phyloP scores from a whole-genome alignment of 1,140 invertebrate species.

The Zelostemma sp. region DNA sequence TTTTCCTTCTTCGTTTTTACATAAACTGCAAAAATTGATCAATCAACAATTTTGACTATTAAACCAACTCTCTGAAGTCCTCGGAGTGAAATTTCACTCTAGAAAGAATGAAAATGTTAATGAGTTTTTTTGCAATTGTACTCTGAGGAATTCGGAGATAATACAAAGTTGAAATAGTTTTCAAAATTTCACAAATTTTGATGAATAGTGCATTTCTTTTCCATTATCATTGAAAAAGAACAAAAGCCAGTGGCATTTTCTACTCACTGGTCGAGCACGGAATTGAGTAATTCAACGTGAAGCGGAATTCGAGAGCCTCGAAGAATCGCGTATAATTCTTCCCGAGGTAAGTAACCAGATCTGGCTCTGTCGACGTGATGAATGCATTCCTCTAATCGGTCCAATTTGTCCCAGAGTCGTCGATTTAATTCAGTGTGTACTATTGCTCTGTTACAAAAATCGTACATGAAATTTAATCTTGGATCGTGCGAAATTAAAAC shows the following conservation, averaged over 20 bases:
- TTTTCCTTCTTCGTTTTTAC: slow-evolving; percentile 74
- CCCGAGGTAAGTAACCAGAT: slow-evolving; percentile 71
- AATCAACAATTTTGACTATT: too few relatives aligned
- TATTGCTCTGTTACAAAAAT: slow-evolving; percentile 63
- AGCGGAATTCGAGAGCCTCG: slow-evolving; percentile 77
- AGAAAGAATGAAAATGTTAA: too few relatives aligned
- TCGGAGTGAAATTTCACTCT: too few relatives aligned
- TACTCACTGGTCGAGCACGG: slow-evolving; percentile 79
- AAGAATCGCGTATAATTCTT: slow-evolving; percentile 74
- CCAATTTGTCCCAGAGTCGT: slow-evolving; percentile 77
- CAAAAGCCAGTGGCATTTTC: too few relatives aligned
- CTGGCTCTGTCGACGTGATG: slow-evolving; percentile 73
- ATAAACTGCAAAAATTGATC: too few relatives aligned
- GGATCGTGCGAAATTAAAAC: neutral
- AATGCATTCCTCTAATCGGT: slow-evolving; percentile 76
- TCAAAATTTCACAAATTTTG: too few relatives aligned
- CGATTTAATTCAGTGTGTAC: slow-evolving; percentile 79
- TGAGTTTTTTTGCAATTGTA: too few relatives aligned
- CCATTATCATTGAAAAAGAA: too few relatives aligned
- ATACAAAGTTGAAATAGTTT: too few relatives aligned
- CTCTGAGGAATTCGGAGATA: too few relatives aligned
- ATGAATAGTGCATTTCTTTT: too few relatives aligned
- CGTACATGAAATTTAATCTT: neutral
- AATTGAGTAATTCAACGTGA: slow-evolving; percentile 75
- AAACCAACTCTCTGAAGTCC: too few relatives aligned